Conservation (phyloP, 37 sponge, comb jelly and placozoan species). For the Sycon ciliatum region DNA sequence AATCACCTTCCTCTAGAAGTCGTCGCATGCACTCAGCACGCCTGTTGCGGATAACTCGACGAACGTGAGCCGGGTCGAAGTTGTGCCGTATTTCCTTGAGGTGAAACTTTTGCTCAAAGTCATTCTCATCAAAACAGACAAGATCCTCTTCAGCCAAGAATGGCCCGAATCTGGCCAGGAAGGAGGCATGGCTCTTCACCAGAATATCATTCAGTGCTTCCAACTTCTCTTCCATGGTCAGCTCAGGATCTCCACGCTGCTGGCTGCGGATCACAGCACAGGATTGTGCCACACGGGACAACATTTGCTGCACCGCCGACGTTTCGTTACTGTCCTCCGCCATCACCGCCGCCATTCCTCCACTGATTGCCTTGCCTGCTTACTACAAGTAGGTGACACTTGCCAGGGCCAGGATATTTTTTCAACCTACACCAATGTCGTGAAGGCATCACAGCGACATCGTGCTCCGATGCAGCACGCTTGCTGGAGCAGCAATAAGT, state of each 20-base stretch:
- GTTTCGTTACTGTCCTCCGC: neutral
- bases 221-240: conserved; percentile 44
- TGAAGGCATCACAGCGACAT: too few relatives aligned
- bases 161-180: conserved; percentile 61
- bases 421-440: too few relatives aligned
- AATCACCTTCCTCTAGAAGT: conserved; percentile 40
- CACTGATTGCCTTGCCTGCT: too few relatives aligned
- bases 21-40: conserved; percentile 44
- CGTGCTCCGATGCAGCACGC: too few relatives aligned
- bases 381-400: too few relatives aligned
- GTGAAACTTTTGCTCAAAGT: conserved; percentile 46
- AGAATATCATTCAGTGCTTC: conserved; percentile 22
- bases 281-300: conserved; percentile 18
- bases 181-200: conserved; percentile 26
- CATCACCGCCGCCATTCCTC: too few relatives aligned
- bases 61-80: neutral
- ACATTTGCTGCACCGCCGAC: neutral
- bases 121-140: conserved; percentile 33
- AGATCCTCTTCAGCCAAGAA: conserved; percentile 39
- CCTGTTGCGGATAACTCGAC: conserved; percentile 36
- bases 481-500: too few relatives aligned
- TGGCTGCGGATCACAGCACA: conserved; percentile 51
- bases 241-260: conserved; percentile 70
- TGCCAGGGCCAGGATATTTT: too few relatives aligned
- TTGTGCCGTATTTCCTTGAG: conserved; percentile 31